Evolutionary conservation across 2,888 invertebrate genomes (phyloP), one percentile per base, ranked within the genome.

Genomic region (Mesorhabditis spiculigera): DNA sequence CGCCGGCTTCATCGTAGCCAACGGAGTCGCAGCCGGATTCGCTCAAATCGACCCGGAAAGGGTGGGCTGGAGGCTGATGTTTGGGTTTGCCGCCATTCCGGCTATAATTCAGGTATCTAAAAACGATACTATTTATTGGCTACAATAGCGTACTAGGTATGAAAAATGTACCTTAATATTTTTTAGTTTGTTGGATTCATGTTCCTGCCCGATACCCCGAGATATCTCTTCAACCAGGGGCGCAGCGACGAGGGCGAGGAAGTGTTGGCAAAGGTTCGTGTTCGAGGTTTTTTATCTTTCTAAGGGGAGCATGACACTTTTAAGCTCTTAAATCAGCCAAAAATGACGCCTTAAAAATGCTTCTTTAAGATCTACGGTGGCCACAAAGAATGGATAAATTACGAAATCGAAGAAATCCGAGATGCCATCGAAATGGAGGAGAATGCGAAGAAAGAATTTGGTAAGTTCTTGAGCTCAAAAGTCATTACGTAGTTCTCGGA

Each of bases 21-120:
- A 88, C 74, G 79, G 89, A 5, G 74, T 86, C 63, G 89, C 88
- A 74, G 89, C 89, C 13, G 83, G 83, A 4, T 89, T 90, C 80
- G 87, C 88, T 71, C 87, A 87, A 69, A 85, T 87, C 71, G 79
- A 81, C 28, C 76, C 82, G 1, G 72, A 76, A 61, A 78, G 79
- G 10, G 81, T 87, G 73, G 89, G 89, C 16, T 90, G 90, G 90
- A 87, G 89, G 77, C 87, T 87, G 73, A 90, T 90, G 89, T 84
- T 89, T 61, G 89, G 89, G 0, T 79, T 89, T 10, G 89, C 89
- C 5, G 89, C 86, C 4, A 78, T 90, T 10, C 80, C 80, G 6
- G 76, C 78, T 3, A 45, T 73, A 6, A 74, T 80, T 64, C 80
- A 73, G 62, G 68, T 73, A 28, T 16, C 4, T 3, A 58, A 58